phyloP scores from a whole-genome alignment of 2,797 vertebrate species.

The Bryconaethiops microstoma region DNA sequence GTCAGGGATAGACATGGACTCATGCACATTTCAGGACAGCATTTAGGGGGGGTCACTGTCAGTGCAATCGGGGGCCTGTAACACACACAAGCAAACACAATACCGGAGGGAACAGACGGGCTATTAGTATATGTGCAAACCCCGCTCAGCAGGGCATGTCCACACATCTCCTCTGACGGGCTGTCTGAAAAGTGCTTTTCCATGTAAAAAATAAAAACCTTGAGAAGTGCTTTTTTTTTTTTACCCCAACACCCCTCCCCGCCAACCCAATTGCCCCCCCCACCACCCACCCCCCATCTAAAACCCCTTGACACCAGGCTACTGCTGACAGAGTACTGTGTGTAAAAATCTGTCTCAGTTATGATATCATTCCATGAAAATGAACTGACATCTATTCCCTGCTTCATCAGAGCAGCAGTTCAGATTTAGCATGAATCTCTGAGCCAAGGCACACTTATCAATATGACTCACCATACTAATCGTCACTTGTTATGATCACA shows the following conservation, averaged over 20 bases:
- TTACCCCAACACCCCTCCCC: too few relatives aligned
- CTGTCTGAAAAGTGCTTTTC: constrained; percentile 52
- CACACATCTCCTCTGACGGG: constrained; percentile 43
- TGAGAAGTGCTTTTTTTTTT: constrained; percentile 20
- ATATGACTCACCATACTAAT: constrained; percentile 26
- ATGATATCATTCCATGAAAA: constrained; percentile 51
- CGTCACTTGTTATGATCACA: constrained; percentile 16
- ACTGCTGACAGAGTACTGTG: constrained; percentile 37
- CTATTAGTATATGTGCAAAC: constrained; percentile 51
- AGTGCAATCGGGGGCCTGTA: constrained; percentile 32
- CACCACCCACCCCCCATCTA: too few relatives aligned
- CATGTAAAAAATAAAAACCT: constrained; percentile 22
- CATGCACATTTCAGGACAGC: constrained; percentile 47
- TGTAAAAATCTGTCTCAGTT: constrained; percentile 42
- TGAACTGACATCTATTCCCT: constrained; percentile 26
- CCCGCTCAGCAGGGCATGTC: constrained; percentile 35
- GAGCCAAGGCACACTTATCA: constrained; percentile 33
- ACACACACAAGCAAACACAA: constrained; percentile 27
- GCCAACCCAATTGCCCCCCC: too few relatives aligned
- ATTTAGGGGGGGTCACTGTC: constrained; percentile 36
- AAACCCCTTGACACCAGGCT: constrained; percentile 30
- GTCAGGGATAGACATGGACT: constrained; percentile 27
- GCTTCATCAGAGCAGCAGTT: constrained; percentile 24
- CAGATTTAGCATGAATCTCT: constrained; percentile 32
- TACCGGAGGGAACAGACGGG: constrained; percentile 25